phyloP scores from a whole-genome alignment of 2,888 invertebrate genomes.

The Campoletis raptor region DNA sequence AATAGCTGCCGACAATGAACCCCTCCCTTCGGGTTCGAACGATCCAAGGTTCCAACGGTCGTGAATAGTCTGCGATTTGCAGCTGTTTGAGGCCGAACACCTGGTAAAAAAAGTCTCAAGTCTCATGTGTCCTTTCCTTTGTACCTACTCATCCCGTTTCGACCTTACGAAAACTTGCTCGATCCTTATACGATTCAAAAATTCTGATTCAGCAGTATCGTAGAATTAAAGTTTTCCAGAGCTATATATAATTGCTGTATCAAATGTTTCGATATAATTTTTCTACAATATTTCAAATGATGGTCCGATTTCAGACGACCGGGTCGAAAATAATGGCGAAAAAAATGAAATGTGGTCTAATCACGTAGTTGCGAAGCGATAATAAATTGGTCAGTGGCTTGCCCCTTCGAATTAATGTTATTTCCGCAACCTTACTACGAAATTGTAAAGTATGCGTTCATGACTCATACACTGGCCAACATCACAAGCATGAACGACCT shows the following conservation, averaged over 20 bases:
- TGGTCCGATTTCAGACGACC: neutral
- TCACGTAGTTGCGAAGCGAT: neutral
- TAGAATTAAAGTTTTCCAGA: constrained; percentile 4
- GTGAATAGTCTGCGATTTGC: constrained; percentile 11
- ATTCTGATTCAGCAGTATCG: neutral
- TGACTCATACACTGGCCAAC: constrained; percentile 47
- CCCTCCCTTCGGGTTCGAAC: neutral
- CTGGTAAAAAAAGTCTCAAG: constrained; percentile 12
- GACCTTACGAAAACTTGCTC: constrained; percentile 20
- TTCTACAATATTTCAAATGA: neutral
- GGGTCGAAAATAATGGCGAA: neutral
- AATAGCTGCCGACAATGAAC: neutral
- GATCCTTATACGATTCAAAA: constrained; percentile 5
- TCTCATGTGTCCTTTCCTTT: neutral
- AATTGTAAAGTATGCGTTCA: neutral
- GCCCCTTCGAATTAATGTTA: neutral
- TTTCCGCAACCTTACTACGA: constrained; percentile 14
- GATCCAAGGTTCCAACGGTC: constrained; percentile 6
- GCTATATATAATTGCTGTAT: neutral
- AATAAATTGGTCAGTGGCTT: neutral
- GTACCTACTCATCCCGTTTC: neutral
- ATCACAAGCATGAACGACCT: constrained; percentile 16
- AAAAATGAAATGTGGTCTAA: neutral
- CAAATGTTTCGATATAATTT: neutral
- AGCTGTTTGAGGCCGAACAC: constrained; percentile 21